Evolutionary conservation across 2,113 vertebrate species (phyloP).

Genomic region (Silurus asotus): DNA sequence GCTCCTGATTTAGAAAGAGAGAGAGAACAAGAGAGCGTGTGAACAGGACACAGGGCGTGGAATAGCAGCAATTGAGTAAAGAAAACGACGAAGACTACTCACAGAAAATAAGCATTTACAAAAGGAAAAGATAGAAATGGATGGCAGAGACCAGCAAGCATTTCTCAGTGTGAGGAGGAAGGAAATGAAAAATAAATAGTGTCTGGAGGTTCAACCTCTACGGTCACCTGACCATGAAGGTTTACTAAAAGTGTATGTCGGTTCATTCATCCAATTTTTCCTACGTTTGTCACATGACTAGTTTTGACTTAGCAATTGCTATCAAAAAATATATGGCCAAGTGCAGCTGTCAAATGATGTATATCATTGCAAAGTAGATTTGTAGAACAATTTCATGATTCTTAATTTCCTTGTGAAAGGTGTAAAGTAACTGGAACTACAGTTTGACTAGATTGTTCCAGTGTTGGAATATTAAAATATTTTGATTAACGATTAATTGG

Average conservation of each 20-base stretch:
- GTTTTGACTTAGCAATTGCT: not conserved
- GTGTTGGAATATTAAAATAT: not conserved
- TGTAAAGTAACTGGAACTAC: not conserved
- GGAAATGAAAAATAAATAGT: slow-evolving; percentile 15
- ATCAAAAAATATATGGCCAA: not conserved
- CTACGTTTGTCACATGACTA: not conserved
- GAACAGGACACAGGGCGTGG: not conserved
- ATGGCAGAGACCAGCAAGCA: slow-evolving; percentile 6
- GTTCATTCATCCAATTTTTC: not conserved
- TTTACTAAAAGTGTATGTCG: not conserved
- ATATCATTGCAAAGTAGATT: not conserved
- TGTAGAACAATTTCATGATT: not conserved
- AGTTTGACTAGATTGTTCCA: not conserved
- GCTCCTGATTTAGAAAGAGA: slow-evolving; percentile 58
- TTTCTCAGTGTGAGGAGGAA: not conserved
- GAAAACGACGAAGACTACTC: not conserved
- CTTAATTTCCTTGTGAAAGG: not conserved
- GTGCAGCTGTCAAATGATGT: not conserved
- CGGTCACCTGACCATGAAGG: not conserved
- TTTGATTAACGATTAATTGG: too few relatives aligned
- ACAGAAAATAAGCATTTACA: slow-evolving; percentile 3
- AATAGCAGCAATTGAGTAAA: not conserved
- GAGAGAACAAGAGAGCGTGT: slow-evolving; percentile 4
- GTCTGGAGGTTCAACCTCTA: not conserved
- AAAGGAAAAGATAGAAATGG: slow-evolving; percentile 3